Base-by-base conservation (phyloP, 2,113 vertebrate genomes). In the Oxygymnocypris stewartii region DNA sequence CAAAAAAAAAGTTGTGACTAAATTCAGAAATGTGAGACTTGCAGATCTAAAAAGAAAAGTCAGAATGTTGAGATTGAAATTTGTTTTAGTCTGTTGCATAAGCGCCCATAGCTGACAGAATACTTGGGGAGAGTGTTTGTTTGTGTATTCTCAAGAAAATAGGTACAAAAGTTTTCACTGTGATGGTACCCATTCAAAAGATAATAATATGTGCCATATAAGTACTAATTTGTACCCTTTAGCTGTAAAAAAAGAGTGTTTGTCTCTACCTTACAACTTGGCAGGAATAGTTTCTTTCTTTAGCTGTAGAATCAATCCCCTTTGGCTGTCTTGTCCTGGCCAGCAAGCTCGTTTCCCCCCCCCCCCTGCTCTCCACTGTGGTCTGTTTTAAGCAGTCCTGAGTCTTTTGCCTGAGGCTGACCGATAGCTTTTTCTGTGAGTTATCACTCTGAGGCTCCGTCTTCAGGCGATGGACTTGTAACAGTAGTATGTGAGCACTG, bases 371-470 rank as follows among this genome's bases (percentile, higher is more conserved):
- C n/a, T 77, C 28, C 47, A 79, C 76, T 35, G 23, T 35, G 28
- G 76, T 79, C 12, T 76, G 73, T 47, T 31, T 77, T 18, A 49
- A 51, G 44, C 47, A 51, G 42, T 77, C 23, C 6, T 77, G 42
- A 44, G 14, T 77, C 23, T 77, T 78, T 57, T 20, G 47, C 76
- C 76, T 35, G 16, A 79, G 51, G 76, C 76, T 79, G 76, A 79
- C 28, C 74, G 28, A 79, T 79, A 54, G 76, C 28, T 54, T 57
- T 79, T 57, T 79, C 49, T 79, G 49, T 20, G 44, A 78, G 76
- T 79, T 49, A 73, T 77, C 42, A 77, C 44, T 79, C 76, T 57
- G 25, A 79, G 49, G 76, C 76, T 79, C 76, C 2, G 11, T 51
- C 25, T 25, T 57, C 76, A 37, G 76, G 51, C 5, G 16, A 79